Evolutionary conservation across 2,113 vertebrate species (phyloP).

Genomic region (Eudyptes chrysolophus): DNA sequence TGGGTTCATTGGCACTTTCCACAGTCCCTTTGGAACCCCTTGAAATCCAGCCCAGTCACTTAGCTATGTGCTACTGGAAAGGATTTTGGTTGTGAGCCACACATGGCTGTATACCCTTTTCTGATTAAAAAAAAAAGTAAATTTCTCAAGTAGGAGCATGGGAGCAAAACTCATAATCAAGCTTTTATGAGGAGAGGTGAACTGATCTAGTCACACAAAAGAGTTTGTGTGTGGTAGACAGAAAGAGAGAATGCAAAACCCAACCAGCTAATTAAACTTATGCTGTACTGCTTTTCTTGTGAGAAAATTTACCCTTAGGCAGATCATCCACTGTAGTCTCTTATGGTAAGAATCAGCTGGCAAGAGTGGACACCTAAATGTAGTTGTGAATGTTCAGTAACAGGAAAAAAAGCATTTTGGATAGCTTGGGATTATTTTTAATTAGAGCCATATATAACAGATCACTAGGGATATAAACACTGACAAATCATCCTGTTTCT

Average conservation of each 20-base stretch:
- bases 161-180: not conserved
- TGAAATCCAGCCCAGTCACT: not conserved
- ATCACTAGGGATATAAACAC: not conserved
- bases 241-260: not conserved
- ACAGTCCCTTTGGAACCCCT: not conserved
- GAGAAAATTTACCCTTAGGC: not conserved
- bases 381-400: not conserved
- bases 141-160: not conserved
- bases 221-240: not conserved
- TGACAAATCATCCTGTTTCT: not conserved
- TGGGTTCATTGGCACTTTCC: not conserved
- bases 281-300: not conserved
- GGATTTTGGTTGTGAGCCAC: not conserved
- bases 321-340: not conserved
- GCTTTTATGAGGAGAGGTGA: not conserved
- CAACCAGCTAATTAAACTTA: not conserved
- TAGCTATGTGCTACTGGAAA: not conserved
- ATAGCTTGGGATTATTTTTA: not conserved
- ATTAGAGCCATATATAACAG: not conserved
- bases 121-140: not conserved
- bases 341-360: not conserved
- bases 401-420: not conserved
- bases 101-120: accelerated
- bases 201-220: not conserved
- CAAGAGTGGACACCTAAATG: not conserved